A percentile compares a stretch with the other conserved stretches of the same genome.
phyloP scores from a whole-genome alignment of 1,140 invertebrate genomes.

The Nephotettix cincticeps region DNA sequence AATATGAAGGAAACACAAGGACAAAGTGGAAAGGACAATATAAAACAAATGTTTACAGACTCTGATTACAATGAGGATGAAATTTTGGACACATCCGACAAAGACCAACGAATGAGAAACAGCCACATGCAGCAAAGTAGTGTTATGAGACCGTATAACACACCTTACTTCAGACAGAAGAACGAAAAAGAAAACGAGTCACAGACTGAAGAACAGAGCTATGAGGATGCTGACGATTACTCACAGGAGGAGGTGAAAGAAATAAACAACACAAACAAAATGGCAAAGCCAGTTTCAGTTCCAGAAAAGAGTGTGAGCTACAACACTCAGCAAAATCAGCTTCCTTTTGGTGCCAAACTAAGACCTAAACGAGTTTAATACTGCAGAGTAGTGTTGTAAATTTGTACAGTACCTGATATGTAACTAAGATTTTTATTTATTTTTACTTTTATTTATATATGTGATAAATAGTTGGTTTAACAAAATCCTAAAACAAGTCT shows the following conservation, averaged over 20 bases:
- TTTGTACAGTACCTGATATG: background rate
- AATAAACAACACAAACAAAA: background rate
- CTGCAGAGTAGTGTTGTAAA: background rate
- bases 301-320: background rate
- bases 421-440: slow-evolving; percentile 1
- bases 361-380: slow-evolving; percentile 19
- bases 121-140: background rate
- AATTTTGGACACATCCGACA: background rate
- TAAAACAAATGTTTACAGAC: background rate
- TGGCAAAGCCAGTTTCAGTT: background rate
- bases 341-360: slow-evolving; percentile 22
- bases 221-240: slow-evolving; percentile 24
- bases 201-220: background rate
- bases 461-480: no score
- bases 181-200: background rate
- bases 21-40: background rate
- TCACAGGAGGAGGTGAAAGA: slow-evolving; percentile 9
- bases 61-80: slow-evolving; percentile 18
- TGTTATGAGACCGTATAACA: background rate
- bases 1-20: background rate
- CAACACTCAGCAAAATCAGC: background rate
- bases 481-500: no score
- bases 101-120: background rate
- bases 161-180: background rate
- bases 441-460: no score